Evolutionary conservation across 2,113 vertebrate species (phyloP).

Genomic region (Pantherophis guttatus): DNA sequence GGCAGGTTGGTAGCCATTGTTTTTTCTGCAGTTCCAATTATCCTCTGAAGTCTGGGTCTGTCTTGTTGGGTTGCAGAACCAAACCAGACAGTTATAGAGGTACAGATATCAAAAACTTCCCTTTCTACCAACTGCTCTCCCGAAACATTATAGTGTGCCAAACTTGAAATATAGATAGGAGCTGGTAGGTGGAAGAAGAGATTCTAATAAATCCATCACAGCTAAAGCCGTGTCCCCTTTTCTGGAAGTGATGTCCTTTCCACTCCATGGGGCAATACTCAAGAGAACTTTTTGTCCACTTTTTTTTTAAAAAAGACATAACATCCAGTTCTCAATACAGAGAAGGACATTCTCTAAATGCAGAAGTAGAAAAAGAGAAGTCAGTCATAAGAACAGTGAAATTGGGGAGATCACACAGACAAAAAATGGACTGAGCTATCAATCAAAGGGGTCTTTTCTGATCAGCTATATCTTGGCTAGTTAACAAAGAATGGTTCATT

Average conservation of each 20-base stretch:
- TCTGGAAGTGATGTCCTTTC: not conserved
- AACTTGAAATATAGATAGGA: not conserved
- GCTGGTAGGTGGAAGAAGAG: not conserved
- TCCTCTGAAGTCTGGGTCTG: too few species aligned
- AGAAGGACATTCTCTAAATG: not conserved
- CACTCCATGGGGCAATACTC: not conserved
- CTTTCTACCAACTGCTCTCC: not conserved
- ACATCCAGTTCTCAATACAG: not conserved
- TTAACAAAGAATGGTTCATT: slow-evolving; percentile 43
- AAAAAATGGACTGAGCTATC: not conserved
- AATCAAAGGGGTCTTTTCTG: not conserved
- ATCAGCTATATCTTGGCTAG: slow-evolving; percentile 31
- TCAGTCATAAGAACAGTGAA: not conserved
- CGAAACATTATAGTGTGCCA: not conserved
- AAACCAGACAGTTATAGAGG: too few species aligned
- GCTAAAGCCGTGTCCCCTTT: not conserved
- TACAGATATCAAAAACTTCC: too few species aligned
- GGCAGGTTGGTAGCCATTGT: too few species aligned
- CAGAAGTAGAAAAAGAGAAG: not conserved
- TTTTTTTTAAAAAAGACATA: not conserved
- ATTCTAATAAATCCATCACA: not conserved
- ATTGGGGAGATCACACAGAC: not conserved
- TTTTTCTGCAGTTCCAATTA: too few species aligned
- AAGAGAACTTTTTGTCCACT: not conserved
- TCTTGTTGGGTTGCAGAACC: too few species aligned